Evolutionary conservation across 2,113 vertebrate genomes (phyloP).

Genomic region (Dasyornis broadbenti): DNA sequence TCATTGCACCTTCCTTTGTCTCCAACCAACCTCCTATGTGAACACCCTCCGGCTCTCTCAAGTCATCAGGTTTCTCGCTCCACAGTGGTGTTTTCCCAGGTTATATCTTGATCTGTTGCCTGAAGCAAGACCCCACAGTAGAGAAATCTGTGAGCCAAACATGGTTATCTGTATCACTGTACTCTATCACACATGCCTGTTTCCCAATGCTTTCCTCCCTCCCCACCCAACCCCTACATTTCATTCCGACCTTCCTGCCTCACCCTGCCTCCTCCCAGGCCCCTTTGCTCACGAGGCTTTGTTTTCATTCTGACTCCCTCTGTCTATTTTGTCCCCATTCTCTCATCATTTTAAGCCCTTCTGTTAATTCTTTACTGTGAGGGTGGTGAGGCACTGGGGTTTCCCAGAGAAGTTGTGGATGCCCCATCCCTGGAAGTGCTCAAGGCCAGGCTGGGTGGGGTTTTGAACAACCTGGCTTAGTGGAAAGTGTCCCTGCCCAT

Average conservation of each 20-base stretch:
- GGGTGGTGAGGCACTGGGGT: neutral
- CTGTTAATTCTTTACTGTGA: neutral
- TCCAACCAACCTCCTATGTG: neutral
- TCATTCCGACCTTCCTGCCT: neutral
- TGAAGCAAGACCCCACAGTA: neutral
- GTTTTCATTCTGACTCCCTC: too few relatives aligned
- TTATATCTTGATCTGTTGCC: neutral
- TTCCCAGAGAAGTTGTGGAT: neutral
- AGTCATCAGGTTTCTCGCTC: neutral
- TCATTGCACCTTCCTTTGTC: neutral
- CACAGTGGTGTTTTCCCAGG: too few relatives aligned
- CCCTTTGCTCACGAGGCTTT: neutral
- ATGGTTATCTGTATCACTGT: rapidly evolving
- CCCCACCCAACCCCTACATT: neutral
- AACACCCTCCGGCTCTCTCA: neutral
- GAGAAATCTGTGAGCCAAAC: neutral
- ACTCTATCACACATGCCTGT: neutral
- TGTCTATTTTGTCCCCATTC: neutral
- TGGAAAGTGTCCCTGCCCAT: too few relatives aligned
- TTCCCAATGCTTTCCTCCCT: neutral
- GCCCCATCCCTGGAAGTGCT: neutral
- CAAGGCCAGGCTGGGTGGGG: neutral
- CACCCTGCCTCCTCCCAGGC: neutral
- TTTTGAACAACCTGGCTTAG: neutral
- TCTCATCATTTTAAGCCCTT: neutral